A percentile compares a stretch with the other conserved stretches of the same genome.
phyloP scores from a whole-genome alignment of 1,140 invertebrate species.

The Lordiphosa stackelbergi region DNA sequence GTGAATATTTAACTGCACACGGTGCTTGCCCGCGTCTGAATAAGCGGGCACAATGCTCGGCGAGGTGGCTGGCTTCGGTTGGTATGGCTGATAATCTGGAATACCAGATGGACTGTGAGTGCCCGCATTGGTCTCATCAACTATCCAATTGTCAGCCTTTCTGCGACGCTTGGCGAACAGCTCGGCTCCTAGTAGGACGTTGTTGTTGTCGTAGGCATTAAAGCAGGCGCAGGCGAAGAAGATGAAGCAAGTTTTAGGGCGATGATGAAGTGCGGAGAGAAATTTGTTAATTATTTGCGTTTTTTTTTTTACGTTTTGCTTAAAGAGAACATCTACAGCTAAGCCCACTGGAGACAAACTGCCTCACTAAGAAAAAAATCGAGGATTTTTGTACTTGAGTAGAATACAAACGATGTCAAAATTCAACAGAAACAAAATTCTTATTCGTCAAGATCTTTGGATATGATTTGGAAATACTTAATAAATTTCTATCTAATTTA shows the following conservation, averaged over 20 bases:
- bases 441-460: too few relatives aligned
- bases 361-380: too few relatives aligned
- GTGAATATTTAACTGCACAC: conserved; percentile 71
- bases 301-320: not conserved
- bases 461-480: too few relatives aligned
- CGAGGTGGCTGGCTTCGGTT: conserved; percentile 56
- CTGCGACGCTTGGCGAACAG: conserved; percentile 92
- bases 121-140: conserved; percentile 84
- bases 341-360: not conserved
- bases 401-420: too few relatives aligned
- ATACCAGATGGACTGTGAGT: conserved; percentile 75
- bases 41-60: conserved; percentile 75
- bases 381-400: too few relatives aligned
- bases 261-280: conserved; percentile 8
- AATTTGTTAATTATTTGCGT: conserved; percentile 9
- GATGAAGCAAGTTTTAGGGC: conserved; percentile 23
- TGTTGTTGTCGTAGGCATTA: conserved; percentile 16
- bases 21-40: conserved; percentile 69
- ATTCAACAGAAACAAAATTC: not conserved
- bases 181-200: conserved; percentile 82
- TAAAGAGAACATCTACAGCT: not conserved
- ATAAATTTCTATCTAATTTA: too few relatives aligned
- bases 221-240: conserved; percentile 12
- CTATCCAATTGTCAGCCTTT: conserved; percentile 91
- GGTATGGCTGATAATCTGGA: conserved; percentile 72